A percentile compares a stretch with the other conserved stretches of the same genome.
These are phyloP conservation scores for Xiphophorus hellerii DNA, from an alignment of 2,113 vertebrate genomes.

Conservation along the genomic window DNA sequence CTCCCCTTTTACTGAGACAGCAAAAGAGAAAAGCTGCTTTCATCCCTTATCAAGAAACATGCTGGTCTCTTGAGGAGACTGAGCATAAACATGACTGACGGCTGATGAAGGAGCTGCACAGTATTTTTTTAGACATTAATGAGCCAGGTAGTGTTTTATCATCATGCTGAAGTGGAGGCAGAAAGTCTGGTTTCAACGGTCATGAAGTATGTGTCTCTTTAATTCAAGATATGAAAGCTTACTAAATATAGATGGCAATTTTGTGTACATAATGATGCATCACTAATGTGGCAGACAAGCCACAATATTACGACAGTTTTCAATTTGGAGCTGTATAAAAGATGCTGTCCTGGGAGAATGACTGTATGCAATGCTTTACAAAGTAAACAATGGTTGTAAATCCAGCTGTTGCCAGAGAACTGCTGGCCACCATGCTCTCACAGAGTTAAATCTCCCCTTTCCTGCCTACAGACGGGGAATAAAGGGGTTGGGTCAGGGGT, in stretches of 20 bases:
- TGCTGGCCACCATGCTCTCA: slow-evolving; percentile 56
- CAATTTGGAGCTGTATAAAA: slow-evolving; percentile 15
- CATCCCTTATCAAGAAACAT: slow-evolving; percentile 36
- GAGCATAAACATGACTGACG: slow-evolving; percentile 43
- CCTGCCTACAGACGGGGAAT: slow-evolving; percentile 30
- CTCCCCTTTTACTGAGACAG: slow-evolving; percentile 31
- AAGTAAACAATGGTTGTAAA: slow-evolving; percentile 50
- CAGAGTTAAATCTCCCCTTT: slow-evolving; percentile 62
- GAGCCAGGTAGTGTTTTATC: slow-evolving; percentile 48
- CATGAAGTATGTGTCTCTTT: background rate
- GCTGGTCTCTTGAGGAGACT: slow-evolving; percentile 37
- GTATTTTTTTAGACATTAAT: slow-evolving; percentile 52
- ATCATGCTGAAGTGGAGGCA: slow-evolving; percentile 11
- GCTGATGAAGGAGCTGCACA: slow-evolving; percentile 37
- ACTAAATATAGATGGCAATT: slow-evolving; percentile 52
- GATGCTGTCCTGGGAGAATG: background rate
- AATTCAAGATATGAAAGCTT: slow-evolving; percentile 26
- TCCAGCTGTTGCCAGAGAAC: slow-evolving; percentile 65
- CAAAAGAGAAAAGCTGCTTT: slow-evolving; percentile 39
- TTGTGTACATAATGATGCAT: slow-evolving; percentile 42
- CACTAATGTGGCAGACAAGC: slow-evolving; percentile 32
- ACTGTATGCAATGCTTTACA: slow-evolving; percentile 26
- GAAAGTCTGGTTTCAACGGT: slow-evolving; percentile 3
- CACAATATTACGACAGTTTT: slow-evolving; percentile 14
- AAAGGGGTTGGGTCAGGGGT: slow-evolving; percentile 29